phyloP scores from a whole-genome alignment of 1,140 invertebrate species.

The Anastrepha obliqua region DNA sequence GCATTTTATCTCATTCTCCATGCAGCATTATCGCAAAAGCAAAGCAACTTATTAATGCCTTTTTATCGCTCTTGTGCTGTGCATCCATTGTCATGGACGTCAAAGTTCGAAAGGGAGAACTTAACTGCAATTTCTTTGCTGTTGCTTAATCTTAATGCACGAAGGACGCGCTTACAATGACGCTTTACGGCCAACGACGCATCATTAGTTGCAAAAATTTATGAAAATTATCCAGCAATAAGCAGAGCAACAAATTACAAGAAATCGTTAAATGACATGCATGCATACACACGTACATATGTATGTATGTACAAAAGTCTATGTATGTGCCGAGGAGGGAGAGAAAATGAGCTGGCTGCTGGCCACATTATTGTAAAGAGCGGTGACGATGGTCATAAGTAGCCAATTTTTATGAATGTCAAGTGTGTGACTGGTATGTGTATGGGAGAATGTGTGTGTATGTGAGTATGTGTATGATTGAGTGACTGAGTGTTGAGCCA shows the following conservation, averaged over 20 bases:
- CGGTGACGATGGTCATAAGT: neutral
- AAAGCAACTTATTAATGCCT: neutral
- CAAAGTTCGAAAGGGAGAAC: neutral
- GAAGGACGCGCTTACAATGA: slow-evolving; percentile 18
- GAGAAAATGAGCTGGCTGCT: too few relatives aligned
- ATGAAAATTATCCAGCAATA: slow-evolving; percentile 20
- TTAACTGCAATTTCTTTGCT: slow-evolving; percentile 3
- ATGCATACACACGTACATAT: neutral
- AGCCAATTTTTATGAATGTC: slow-evolving; percentile 7
- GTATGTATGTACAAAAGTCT: neutral
- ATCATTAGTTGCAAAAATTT: slow-evolving; percentile 24
- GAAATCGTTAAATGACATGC: slow-evolving; percentile 7
- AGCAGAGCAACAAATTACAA: slow-evolving; percentile 25
- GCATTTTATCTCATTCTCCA: neutral
- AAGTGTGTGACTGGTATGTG: neutral
- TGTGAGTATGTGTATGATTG: neutral
- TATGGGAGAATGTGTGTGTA: neutral
- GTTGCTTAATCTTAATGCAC: slow-evolving; percentile 3
- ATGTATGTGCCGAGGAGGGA: neutral
- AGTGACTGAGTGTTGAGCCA: neutral
- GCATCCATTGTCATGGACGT: neutral
- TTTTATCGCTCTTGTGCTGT: neutral
- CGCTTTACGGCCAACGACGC: neutral
- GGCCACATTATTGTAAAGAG: too few relatives aligned
- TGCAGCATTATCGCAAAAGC: neutral